Evolutionary conservation across 2,113 vertebrate genomes (phyloP), one percentile per base, ranked within the genome.

Genomic region (Thunnus thynnus): DNA sequence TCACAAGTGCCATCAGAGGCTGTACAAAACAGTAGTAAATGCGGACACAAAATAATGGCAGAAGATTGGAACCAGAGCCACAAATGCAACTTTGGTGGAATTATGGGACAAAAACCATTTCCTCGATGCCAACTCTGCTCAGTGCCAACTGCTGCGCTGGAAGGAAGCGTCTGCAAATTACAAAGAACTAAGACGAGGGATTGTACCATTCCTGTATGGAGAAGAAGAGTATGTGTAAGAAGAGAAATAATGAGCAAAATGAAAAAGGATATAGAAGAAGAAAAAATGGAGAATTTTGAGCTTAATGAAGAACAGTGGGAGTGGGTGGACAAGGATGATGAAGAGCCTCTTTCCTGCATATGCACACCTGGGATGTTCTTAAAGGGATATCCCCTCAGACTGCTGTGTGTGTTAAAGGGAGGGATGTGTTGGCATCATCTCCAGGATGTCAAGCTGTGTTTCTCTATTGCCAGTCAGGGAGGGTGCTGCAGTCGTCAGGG

Each of bases 301-400:
- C 89, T 79, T 91, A 91, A 92, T 67, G 86, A 92, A 88, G 85
- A 93, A 91, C 86, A 88, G 78, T 78, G 78, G 87, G 86, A 93
- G 89, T 85, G 76, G 68, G 85, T 80, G 73, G 90, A 85, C 87
- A 83, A 87, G 85, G 82, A 93, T 91, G 93, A 92, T 91, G 89
- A 89, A 92, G 90, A 89, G 85, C 85, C 71, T 85, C 80, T 86
- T 86, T 82, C 86, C 82, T 87, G 76, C 82, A 88, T 82, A 74
- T 84, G 86, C 82, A 91, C 92, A 94, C 92, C 91, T 94, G 92
- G 92, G 91, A 92, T 87, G 63, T 82, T 91, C 92, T 94, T 93
- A 94, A 91, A 93, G 91, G 92, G 91, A 92, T 89, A 91, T 80
- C 88, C 88, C 88, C 76, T 80, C 90, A 87, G 69, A 82, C 58